Evolutionary conservation across 1,140 invertebrate genomes (phyloP), one percentile per base, ranked within the genome.

Genomic region (Atta colombica): DNA sequence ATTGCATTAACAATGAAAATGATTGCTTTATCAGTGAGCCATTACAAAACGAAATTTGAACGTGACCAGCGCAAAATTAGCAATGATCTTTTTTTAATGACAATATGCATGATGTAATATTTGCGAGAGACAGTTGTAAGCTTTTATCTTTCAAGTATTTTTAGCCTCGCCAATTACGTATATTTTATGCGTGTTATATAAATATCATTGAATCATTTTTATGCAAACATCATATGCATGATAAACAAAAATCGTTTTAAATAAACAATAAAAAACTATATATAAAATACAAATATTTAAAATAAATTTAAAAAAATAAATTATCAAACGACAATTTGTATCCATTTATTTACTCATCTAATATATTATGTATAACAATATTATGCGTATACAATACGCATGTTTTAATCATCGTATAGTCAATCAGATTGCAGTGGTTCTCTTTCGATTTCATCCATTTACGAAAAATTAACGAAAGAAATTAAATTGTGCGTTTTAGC

Each of bases 1-100:
- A 58, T 66, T 65, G 45, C 63, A 80, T 68, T 68, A 80, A 80
- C 61, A 68, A 80, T 68, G 75, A 78, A 78, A 78, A 78, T 66
- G 45, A 49, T 65, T 66, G 77, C 60, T 66, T 78, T 66, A 78
- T 66, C 60, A 51, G 55, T 66, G 8, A 78, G 39, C 77, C 77
- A 66, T 66, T 45, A 25, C 61, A 39, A 78, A 78, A 66, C 25
- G 61, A 78, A 78, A 78, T 78, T 78, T 78, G 53, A n/a, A 78
- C 25, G 61, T 49, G 75, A 35, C 53, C 61, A 6, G 25, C 61
- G 39, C 39, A 35, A 66, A 51, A 78, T 78, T 66, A 78, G 61
- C 39, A 66, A 66, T 45, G 16, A 66, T 49, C 39, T 78, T 65
- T 66, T 78, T 78, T 66, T 77, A 77, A 61, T 77, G 74, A 77